Percentiles rank a stretch among this genome's conserved stretches.
These are phyloP conservation scores for Galerucella calmariensis DNA, from an alignment of 2,888 invertebrate species.

Conservation along the genomic window DNA sequence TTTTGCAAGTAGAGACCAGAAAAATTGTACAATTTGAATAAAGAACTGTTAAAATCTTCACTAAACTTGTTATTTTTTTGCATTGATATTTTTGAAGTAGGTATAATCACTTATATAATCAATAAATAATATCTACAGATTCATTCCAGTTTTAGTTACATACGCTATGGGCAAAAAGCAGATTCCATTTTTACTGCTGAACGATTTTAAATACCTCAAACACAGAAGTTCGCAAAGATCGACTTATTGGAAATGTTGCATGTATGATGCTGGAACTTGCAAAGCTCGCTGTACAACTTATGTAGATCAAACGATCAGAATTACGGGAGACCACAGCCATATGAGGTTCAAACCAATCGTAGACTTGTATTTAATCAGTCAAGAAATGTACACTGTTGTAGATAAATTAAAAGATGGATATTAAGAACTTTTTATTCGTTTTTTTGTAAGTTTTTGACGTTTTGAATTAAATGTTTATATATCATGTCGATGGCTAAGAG, in stretches of 20 bases:
- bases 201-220: conserved; percentile 59
- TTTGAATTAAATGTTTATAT: background rate
- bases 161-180: conserved; percentile 57
- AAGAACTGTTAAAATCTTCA: too few species aligned
- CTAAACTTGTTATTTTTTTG: background rate
- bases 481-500: too few species aligned
- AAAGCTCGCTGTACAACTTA: conserved; percentile 55
- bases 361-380: conserved; percentile 47
- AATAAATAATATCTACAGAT: background rate
- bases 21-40: too few species aligned
- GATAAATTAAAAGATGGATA: background rate
- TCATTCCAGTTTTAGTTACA: conserved; percentile 57
- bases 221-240: conserved; percentile 58
- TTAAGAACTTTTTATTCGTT: background rate
- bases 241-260: conserved; percentile 62
- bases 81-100: background rate
- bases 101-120: background rate
- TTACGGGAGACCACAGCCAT: conserved; percentile 54
- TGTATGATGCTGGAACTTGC: conserved; percentile 59
- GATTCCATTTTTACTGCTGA: conserved; percentile 56
- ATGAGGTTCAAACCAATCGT: conserved; percentile 36
- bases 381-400: conserved; percentile 45
- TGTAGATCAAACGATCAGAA: conserved; percentile 51
- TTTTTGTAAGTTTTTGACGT: background rate
- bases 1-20: too few species aligned